Base-by-base conservation (phyloP, 2,888 invertebrate genomes). In the Apoderus coryli region DNA sequence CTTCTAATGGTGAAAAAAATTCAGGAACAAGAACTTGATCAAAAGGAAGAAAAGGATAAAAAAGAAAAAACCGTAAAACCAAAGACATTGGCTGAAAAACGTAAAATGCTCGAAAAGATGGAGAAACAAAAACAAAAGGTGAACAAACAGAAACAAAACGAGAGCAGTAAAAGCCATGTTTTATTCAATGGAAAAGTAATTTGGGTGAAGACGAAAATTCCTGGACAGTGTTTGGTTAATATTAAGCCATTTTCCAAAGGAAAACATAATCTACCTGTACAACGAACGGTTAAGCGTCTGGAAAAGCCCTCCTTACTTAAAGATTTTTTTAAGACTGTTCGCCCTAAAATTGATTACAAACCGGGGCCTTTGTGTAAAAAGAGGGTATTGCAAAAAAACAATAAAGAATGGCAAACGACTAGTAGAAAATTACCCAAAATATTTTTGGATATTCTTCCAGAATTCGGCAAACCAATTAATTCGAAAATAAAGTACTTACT, bases 281-380 rank as follows among this genome's bases (percentile, higher is more conserved):
- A 3, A 12, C 7, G 14, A n/a, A 6, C 29, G 9, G 14, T 27
- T 3, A 14, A 16, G 14, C 22, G 7, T n/a, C 10, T 11, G 3
- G 42, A 29, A 32, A 65, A 31, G 52, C 47, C 40, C 45, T 49
- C 36, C 54, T 56, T 50, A 53, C 55, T 41, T 46, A 62, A 37
- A 49, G 42, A 42, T 52, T 52, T 37, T 49, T 51, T 31, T 55
- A 62, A 47, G 28, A 42, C 45, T 19, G 44, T 14, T 4, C 39
- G 29, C 43, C 36, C 10, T 46, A 45, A 26, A 34, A 41, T 64
- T 7, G 59, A 58, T 43, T 68, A 70, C 47, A 67, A 61, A 45
- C 66, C 72, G 3, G 71, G 70, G 1, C 72, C 72, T 3, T 49
- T 72, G 25, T 51, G 55, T 29, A 64, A 55, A 44, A 70, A 70